Evolutionary conservation across 53 echinoderm and acorn worm species (phyloP).

Genomic region (Luidia sarsii): DNA sequence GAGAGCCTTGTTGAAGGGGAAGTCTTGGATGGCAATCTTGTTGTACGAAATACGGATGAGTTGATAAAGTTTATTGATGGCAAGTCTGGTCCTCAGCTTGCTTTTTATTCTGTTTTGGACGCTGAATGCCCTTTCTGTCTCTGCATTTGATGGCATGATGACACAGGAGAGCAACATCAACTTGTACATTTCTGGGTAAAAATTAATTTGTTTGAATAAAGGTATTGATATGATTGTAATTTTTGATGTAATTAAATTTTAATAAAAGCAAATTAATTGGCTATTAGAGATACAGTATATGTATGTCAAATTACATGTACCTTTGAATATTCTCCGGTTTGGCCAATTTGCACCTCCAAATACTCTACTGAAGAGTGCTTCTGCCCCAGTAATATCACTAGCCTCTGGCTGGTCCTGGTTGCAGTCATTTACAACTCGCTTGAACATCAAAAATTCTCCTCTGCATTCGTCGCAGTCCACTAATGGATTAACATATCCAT

Average conservation of each 20-base stretch:
- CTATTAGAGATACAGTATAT: neutral
- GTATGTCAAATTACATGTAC: constrained; percentile 20
- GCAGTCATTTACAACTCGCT: constrained; percentile 13
- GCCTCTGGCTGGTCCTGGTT: neutral
- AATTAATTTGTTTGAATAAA: neutral
- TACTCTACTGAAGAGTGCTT: neutral
- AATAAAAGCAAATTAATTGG: neutral
- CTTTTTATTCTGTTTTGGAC: constrained; percentile 38
- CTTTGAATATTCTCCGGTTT: constrained; percentile 21
- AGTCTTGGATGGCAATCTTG: neutral
- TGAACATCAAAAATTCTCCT: constrained; percentile 51
- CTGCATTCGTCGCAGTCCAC: constrained; percentile 19
- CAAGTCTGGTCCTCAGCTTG: constrained; percentile 4
- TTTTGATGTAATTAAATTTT: neutral
- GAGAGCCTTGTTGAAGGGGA: neutral
- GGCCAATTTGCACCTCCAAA: constrained; percentile 10
- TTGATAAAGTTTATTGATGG: constrained; percentile 18
- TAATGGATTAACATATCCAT: constrained; percentile 18
- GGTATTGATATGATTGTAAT: neutral
- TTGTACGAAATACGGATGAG: constrained; percentile 35
- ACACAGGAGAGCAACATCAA: constrained; percentile 15
- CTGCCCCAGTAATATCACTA: neutral
- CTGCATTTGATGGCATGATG: constrained; percentile 36
- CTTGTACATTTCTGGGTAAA: constrained; percentile 34
- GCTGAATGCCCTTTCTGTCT: constrained; percentile 25